Conservation (phyloP, 37 sponge, comb jelly and placozoan genomes). For the Sycon ciliatum region DNA sequence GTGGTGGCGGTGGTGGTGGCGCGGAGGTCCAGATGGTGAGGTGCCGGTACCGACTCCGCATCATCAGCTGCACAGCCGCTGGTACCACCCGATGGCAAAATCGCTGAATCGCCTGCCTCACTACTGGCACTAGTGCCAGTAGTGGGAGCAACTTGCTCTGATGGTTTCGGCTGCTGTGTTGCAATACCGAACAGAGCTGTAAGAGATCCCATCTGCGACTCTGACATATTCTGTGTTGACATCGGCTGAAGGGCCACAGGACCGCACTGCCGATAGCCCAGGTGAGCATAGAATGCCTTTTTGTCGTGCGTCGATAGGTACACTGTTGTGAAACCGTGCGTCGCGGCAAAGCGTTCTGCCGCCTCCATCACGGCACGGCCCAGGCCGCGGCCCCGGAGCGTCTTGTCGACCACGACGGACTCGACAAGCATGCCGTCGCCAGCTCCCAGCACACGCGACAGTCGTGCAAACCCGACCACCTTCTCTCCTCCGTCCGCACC, state of each 20-base stretch:
- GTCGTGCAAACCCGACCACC: conserved; percentile 41
- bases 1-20: neutral
- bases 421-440: conserved; percentile 33
- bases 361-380: conserved; percentile 45
- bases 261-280: conserved; percentile 33
- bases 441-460: conserved; percentile 29
- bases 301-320: conserved; percentile 61
- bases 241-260: too few species aligned
- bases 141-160: too few species aligned
- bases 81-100: too few species aligned
- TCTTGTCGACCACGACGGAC: conserved; percentile 24
- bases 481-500: neutral
- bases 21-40: conserved; percentile 17
- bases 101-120: too few species aligned
- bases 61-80: too few species aligned
- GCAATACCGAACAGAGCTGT: too few species aligned
- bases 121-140: too few species aligned
- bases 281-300: conserved; percentile 38
- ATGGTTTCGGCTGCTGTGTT: too few species aligned
- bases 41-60: too few species aligned
- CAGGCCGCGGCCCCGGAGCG: conserved; percentile 30
- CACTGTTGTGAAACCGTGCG: conserved; percentile 18
- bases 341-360: conserved; percentile 18
- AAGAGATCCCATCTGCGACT: too few species aligned
- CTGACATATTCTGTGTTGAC: too few species aligned